A percentile compares a stretch with the other conserved stretches of the same genome.
These are phyloP conservation scores for Octopus bimaculoides DNA, from an alignment of 1,140 invertebrate genomes.

Conservation along the genomic window DNA sequence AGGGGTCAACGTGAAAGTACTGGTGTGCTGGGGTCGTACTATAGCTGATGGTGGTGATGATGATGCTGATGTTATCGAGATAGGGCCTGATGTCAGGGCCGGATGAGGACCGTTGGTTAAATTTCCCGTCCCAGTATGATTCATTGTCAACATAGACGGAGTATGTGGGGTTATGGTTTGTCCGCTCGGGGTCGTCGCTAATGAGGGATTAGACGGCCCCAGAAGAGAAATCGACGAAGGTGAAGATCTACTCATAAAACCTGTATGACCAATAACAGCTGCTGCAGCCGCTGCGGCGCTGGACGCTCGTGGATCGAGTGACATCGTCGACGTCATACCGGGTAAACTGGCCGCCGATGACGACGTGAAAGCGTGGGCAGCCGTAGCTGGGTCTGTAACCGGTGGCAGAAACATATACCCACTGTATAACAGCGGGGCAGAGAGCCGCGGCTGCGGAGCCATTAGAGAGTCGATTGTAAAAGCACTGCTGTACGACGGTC, in stretches of 20 bases:
- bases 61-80: too few species aligned
- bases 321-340: neutral
- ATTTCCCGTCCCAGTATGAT: too few species aligned
- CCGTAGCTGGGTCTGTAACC: neutral
- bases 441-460: constrained; percentile 23
- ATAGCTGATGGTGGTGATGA: too few species aligned
- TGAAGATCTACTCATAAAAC: neutral
- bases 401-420: constrained; percentile 26
- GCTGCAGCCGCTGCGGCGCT: neutral
- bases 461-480: constrained; percentile 32
- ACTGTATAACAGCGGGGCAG: constrained; percentile 23
- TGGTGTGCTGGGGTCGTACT: too few species aligned
- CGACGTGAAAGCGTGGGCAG: constrained; percentile 5
- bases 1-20: too few species aligned
- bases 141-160: too few species aligned
- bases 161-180: too few species aligned
- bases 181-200: neutral
- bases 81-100: too few species aligned
- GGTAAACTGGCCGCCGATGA: neutral
- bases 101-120: too few species aligned
- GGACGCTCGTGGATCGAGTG: constrained; percentile 19
- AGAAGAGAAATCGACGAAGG: neutral
- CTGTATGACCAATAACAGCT: neutral
- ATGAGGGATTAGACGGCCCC: neutral
- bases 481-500: constrained; percentile 14